phyloP scores from a whole-genome alignment of 2,888 invertebrate genomes.

The Drosophila tripunctata region DNA sequence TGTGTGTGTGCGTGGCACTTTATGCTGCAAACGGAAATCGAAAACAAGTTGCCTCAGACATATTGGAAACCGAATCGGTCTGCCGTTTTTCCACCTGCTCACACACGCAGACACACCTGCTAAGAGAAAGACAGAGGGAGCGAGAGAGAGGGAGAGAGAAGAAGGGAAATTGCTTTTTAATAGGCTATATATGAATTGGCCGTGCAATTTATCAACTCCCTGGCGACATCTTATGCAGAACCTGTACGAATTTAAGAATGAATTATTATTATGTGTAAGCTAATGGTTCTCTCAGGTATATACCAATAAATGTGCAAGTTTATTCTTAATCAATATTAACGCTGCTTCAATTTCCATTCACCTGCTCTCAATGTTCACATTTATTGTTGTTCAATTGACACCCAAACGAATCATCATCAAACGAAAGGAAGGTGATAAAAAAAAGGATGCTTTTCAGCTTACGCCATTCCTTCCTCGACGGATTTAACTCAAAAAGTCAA shows the following conservation, averaged over 20 bases:
- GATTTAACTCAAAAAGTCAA: slow-evolving; percentile 40
- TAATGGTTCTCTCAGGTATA: slow-evolving; percentile 18
- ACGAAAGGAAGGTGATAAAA: background rate
- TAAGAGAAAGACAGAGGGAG: background rate
- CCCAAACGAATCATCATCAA: slow-evolving; percentile 12
- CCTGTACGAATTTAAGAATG: slow-evolving; percentile 3
- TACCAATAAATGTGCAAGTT: slow-evolving; percentile 10
- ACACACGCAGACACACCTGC: slow-evolving; percentile 3
- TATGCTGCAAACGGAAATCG: slow-evolving; percentile 63
- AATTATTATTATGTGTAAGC: slow-evolving; percentile 30
- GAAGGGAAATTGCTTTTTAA: slow-evolving; percentile 59
- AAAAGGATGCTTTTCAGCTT: slow-evolving; percentile 16
- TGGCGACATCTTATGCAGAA: slow-evolving; percentile 39
- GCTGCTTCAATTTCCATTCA: slow-evolving; percentile 10
- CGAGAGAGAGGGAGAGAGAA: background rate
- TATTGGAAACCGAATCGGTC: slow-evolving; percentile 47
- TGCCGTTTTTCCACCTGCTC: slow-evolving; percentile 2
- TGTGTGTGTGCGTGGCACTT: slow-evolving; percentile 7
- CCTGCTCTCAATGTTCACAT: background rate
- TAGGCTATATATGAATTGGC: slow-evolving; percentile 35
- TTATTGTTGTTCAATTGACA: slow-evolving; percentile 12
- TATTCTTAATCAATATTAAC: slow-evolving; percentile 10
- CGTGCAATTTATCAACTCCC: slow-evolving; percentile 43
- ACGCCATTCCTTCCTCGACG: background rate
- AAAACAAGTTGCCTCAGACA: slow-evolving; percentile 69